Conservation (phyloP, 2,888 invertebrate species). For the Gisinianus flammeolus region DNA sequence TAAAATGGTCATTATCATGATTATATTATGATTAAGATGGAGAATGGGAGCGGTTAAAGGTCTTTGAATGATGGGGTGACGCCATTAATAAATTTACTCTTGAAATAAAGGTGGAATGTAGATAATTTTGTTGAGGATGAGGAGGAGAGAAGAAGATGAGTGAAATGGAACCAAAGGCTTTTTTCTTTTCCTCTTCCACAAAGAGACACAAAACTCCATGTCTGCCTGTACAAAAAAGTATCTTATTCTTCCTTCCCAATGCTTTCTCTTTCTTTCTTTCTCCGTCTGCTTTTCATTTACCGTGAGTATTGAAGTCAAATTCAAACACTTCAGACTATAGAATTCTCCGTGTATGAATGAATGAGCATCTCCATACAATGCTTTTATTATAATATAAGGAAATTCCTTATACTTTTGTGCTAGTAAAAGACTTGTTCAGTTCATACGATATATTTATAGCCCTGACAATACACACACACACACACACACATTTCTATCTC, state of each 20-base stretch:
- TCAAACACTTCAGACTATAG: background rate
- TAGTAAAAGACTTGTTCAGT: too few relatives aligned
- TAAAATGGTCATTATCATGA: conserved; percentile 22
- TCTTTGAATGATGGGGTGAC: conserved; percentile 28
- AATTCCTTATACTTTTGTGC: too few relatives aligned
- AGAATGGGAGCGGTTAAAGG: conserved; percentile 21
- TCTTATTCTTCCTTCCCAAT: conserved; percentile 3
- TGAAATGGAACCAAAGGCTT: conserved; percentile 9
- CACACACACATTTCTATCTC: too few relatives aligned
- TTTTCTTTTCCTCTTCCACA: conserved; percentile 8
- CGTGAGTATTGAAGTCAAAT: background rate
- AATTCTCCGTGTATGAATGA: background rate
- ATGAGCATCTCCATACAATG: too few relatives aligned
- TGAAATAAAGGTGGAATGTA: conserved; percentile 24
- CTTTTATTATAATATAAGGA: too few relatives aligned
- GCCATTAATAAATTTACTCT: conserved; percentile 28
- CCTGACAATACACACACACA: too few relatives aligned
- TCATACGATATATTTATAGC: too few relatives aligned
- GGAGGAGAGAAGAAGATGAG: background rate
- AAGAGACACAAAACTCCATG: background rate
- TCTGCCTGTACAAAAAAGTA: conserved; percentile 6
- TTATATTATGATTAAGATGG: conserved; percentile 32
- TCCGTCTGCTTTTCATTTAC: background rate
- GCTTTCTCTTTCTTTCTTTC: background rate
- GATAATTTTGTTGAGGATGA: conserved; percentile 21